phyloP scores from a whole-genome alignment of 2,888 invertebrate species.

The Bedellia somnulentella region DNA sequence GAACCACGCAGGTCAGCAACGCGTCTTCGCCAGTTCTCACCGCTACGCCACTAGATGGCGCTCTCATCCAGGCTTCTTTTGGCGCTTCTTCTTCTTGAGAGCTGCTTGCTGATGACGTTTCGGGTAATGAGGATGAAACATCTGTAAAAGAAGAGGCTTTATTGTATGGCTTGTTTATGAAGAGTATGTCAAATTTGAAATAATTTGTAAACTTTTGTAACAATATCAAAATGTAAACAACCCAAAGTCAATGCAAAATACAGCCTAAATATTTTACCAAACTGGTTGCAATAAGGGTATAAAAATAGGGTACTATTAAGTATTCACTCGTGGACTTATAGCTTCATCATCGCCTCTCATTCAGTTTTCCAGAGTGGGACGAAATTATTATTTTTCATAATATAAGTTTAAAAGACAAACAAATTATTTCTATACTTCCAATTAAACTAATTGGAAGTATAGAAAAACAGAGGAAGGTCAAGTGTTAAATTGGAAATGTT shows the following conservation, averaged over 20 bases:
- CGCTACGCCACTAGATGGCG: constrained; percentile 34
- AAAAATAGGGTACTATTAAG: background rate
- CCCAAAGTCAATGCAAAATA: background rate
- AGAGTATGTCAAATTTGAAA: background rate
- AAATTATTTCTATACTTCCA: no score
- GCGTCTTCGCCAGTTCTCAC: constrained; percentile 71
- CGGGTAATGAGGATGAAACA: constrained; percentile 23
- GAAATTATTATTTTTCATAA: no score
- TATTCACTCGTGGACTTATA: no score
- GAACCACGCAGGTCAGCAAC: constrained; percentile 77
- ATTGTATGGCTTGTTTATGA: background rate
- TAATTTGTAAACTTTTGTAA: background rate
- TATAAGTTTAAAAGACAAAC: no score
- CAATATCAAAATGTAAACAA: no score
- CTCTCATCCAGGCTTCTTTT: constrained; percentile 30
- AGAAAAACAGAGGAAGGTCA: no score
- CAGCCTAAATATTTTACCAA: background rate
- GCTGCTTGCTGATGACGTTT: constrained; percentile 26
- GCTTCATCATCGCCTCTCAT: no score
- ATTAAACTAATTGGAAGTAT: no score
- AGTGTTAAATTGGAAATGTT: no score
- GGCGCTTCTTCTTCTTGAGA: constrained; percentile 33
- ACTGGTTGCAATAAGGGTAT: background rate
- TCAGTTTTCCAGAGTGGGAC: no score
- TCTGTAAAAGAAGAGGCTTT: constrained; percentile 19